Conservation (phyloP, 1,140 invertebrate species). For the Euschistus heros region DNA sequence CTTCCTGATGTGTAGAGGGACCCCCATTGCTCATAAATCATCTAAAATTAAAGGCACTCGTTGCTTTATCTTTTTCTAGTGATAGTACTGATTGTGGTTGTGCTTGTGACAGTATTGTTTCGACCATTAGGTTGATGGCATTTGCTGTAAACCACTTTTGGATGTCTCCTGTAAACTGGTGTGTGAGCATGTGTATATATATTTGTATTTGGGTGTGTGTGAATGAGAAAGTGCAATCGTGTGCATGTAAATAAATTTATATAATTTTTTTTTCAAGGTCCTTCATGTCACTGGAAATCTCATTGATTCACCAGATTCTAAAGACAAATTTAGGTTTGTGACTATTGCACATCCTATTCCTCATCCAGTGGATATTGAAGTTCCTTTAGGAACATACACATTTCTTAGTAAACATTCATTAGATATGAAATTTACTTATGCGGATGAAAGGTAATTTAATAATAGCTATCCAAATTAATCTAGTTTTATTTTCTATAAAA, state of each 20-base stretch:
- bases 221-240: background rate
- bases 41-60: too few relatives aligned
- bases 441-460: conserved; percentile 76
- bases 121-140: too few relatives aligned
- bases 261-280: conserved; percentile 49
- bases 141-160: too few relatives aligned
- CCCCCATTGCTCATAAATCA: too few relatives aligned
- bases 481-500: too few relatives aligned
- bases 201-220: background rate
- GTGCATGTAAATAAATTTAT: background rate
- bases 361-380: conserved; percentile 86
- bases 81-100: too few relatives aligned
- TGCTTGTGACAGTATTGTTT: too few relatives aligned
- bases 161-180: too few relatives aligned
- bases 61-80: too few relatives aligned
- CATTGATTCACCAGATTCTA: conserved; percentile 37
- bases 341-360: conserved; percentile 79
- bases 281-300: conserved; percentile 78
- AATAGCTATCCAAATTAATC: background rate
- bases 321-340: conserved; percentile 40
- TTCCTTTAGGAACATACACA: conserved; percentile 73
- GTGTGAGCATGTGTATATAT: background rate
- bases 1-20: too few relatives aligned
- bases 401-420: conserved; percentile 84
- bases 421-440: conserved; percentile 90